Percentiles rank a stretch among this genome's conserved stretches.
Evolutionary conservation across 2,113 vertebrate genomes (phyloP).

Genomic region (Haemorhous mexicanus): DNA sequence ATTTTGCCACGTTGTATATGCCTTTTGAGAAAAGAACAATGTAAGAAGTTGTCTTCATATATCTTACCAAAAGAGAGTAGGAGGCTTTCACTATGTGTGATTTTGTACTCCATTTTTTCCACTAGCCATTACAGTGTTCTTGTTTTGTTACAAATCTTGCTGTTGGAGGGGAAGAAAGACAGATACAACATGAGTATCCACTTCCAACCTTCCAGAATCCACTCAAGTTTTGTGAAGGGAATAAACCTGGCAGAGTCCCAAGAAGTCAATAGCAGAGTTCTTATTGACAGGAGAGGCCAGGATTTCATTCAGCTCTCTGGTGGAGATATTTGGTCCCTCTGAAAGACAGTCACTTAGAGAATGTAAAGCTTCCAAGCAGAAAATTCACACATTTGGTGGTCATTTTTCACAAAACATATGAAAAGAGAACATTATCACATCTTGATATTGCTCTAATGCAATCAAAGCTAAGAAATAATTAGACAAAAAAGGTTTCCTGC

Average conservation of each 20-base stretch:
- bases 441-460: neutral
- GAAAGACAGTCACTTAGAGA: neutral
- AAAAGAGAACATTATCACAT: neutral
- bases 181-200: neutral
- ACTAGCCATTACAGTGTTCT: slow-evolving; percentile 36
- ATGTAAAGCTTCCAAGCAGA: neutral
- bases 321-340: neutral
- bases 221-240: neutral
- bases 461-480: neutral
- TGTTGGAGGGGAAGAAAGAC: neutral
- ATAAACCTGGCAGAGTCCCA: neutral
- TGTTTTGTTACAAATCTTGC: slow-evolving; percentile 12
- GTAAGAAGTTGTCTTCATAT: slow-evolving; percentile 43
- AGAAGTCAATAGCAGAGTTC: neutral
- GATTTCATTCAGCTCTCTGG: neutral
- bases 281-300: neutral
- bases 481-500: neutral
- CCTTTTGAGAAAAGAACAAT: slow-evolving; percentile 55
- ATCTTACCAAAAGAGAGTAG: slow-evolving; percentile 42
- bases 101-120: slow-evolving; percentile 39
- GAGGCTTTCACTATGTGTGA: slow-evolving; percentile 43
- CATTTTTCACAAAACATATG: neutral
- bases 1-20: slow-evolving; percentile 60
- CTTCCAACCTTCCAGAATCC: slow-evolving; percentile 3
- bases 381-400: neutral